phyloP scores from a whole-genome alignment of 2,797 vertebrate species.

The Dromococcyx pavoninus region DNA sequence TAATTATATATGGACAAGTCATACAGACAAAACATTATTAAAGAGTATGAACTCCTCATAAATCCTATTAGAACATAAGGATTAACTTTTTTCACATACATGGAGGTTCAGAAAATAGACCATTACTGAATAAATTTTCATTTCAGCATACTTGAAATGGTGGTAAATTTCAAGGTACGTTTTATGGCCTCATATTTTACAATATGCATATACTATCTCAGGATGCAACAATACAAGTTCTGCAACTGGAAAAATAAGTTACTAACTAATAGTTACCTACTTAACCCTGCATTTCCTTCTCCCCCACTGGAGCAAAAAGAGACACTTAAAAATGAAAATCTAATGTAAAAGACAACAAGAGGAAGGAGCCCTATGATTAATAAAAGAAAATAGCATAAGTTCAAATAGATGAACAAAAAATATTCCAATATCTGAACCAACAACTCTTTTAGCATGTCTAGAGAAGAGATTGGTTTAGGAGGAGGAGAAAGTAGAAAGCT shows the following conservation, averaged over 20 bases:
- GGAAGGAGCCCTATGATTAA: neutral
- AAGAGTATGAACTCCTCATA: neutral
- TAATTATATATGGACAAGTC: neutral
- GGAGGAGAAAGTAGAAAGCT: neutral
- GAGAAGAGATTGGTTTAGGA: neutral
- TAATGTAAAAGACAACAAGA: neutral
- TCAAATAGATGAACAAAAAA: neutral
- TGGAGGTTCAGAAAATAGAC: neutral
- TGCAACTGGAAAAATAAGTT: neutral
- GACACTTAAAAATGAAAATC: neutral
- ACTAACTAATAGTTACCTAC: neutral
- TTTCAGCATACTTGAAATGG: neutral
- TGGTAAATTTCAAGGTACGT: neutral
- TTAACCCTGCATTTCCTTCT: neutral
- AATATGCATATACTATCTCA: neutral
- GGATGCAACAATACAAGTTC: neutral
- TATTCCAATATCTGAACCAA: neutral
- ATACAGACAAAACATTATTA: neutral
- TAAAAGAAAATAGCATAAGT: neutral
- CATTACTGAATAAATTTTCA: neutral
- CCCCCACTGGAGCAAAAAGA: neutral
- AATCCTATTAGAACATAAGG: neutral
- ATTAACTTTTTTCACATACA: neutral
- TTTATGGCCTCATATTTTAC: neutral
- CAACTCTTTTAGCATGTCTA: neutral